Evolutionary conservation across 2,888 invertebrate species (phyloP).

Genomic region (Chloromyia formosa): DNA sequence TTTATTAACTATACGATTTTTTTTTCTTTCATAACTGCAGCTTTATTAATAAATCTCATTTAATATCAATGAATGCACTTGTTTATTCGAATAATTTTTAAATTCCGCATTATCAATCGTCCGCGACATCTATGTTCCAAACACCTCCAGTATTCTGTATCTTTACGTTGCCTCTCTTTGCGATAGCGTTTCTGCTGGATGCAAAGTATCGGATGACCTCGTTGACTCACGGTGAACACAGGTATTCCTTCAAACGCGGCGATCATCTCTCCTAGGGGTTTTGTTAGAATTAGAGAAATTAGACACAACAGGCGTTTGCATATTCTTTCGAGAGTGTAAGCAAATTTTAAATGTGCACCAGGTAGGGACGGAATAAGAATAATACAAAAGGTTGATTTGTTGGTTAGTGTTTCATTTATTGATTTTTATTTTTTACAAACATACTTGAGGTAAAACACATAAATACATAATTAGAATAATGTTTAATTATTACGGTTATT

Average conservation of each 20-base stretch:
- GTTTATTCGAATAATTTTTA: conserved; percentile 51
- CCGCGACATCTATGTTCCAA: conserved; percentile 52
- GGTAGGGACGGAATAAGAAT: no score
- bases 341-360: neutral
- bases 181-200: conserved; percentile 51
- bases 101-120: conserved; percentile 52
- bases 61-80: conserved; percentile 38
- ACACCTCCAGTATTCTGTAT: conserved; percentile 54
- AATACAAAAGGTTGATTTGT: no score
- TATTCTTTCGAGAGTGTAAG: neutral
- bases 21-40: conserved; percentile 22
- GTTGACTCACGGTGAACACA: conserved; percentile 51
- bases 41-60: conserved; percentile 18
- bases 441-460: no score
- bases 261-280: neutral
- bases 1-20: neutral
- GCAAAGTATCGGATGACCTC: conserved; percentile 52
- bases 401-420: no score
- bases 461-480: no score
- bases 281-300: neutral
- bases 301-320: neutral
- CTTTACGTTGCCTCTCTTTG: conserved; percentile 51
- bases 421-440: no score
- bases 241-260: neutral
- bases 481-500: no score